A percentile compares a stretch with the other conserved stretches of the same genome.
Conservation (phyloP, 2,888 invertebrate genomes). For the Diarsia brunnea region DNA sequence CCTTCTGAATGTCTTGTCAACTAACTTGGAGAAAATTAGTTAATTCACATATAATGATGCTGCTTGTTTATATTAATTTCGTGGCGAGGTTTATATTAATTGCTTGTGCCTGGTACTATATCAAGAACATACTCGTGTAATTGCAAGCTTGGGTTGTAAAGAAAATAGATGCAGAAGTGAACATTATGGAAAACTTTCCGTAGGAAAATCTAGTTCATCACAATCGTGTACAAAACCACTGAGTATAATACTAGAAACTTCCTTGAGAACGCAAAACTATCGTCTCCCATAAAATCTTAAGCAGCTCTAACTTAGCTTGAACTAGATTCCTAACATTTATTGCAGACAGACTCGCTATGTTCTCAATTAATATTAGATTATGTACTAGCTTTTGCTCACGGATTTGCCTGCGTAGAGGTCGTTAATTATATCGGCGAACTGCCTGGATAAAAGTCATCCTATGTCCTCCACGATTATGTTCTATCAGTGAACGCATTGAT, state of each 20-base stretch:
- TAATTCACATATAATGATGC: too few relatives aligned
- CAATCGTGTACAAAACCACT: slow-evolving; percentile 38
- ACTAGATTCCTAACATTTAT: slow-evolving; percentile 42
- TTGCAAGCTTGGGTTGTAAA: background rate
- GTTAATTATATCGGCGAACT: background rate
- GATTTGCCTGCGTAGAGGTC: background rate
- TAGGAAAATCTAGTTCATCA: background rate
- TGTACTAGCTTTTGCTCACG: background rate
- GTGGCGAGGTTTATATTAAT: too few relatives aligned
- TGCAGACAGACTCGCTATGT: slow-evolving; percentile 1
- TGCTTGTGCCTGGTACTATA: background rate
- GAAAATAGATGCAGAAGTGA: background rate
- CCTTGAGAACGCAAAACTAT: slow-evolving; percentile 40
- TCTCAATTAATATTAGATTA: background rate
- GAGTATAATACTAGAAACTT: slow-evolving; percentile 13
- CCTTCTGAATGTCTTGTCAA: too few relatives aligned
- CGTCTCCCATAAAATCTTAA: slow-evolving; percentile 32
- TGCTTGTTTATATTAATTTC: too few relatives aligned
- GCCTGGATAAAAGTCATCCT: background rate
- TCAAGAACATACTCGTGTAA: background rate
- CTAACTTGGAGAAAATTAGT: too few relatives aligned
- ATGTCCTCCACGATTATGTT: background rate
- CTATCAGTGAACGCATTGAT: background rate
- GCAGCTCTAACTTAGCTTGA: slow-evolving; percentile 19
- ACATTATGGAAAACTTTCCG: background rate